Evolutionary conservation across 1,140 invertebrate species (phyloP).

Genomic region (Papilio aristodemus): DNA sequence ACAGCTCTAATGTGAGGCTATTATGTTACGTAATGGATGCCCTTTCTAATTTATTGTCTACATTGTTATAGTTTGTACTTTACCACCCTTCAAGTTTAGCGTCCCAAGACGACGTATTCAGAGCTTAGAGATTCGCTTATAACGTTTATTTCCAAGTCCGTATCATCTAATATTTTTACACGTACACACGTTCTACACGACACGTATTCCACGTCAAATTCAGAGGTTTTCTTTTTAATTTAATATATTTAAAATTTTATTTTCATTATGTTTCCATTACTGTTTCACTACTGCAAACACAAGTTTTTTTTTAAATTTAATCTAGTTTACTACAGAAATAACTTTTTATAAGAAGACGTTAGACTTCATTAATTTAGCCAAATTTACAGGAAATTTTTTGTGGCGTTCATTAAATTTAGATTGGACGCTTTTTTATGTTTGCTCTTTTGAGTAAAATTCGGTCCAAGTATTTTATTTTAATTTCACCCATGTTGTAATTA

Average conservation of each 20-base stretch:
- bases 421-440: conserved; percentile 1
- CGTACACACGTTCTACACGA: too few relatives aligned
- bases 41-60: conserved; percentile 5
- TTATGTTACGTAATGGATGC: conserved; percentile 9
- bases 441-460: not conserved
- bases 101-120: not conserved
- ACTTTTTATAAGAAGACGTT: not conserved
- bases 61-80: conserved; percentile 9
- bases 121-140: not conserved
- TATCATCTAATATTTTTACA: too few relatives aligned
- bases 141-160: too few relatives aligned
- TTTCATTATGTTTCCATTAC: too few relatives aligned
- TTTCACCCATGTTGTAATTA: conserved; percentile 19
- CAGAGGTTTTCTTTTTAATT: too few relatives aligned
- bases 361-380: not conserved
- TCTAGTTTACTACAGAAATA: too few relatives aligned
- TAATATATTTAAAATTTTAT: too few relatives aligned
- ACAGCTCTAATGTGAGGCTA: conserved; percentile 9
- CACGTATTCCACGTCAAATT: too few relatives aligned
- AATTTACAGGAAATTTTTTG: not conserved
- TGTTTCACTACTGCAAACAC: too few relatives aligned
- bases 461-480: conserved; percentile 6
- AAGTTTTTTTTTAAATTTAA: too few relatives aligned
- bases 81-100: not conserved
- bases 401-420: not conserved